Base-by-base conservation (phyloP, 92 coral and sea anemone species). In the Bergia puertoricense region DNA sequence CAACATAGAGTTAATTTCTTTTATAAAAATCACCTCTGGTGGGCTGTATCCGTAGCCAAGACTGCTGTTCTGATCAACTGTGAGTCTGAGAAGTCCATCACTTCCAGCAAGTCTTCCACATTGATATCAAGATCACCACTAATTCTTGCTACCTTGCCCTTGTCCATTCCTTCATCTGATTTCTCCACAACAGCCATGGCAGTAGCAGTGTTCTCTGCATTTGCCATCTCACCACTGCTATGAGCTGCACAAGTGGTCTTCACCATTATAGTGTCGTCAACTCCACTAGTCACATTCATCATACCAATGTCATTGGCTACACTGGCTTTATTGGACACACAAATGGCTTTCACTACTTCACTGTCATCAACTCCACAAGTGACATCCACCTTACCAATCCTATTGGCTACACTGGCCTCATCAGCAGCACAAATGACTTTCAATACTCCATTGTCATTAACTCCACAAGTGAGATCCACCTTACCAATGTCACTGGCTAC, bases 11-110 rank as follows among this genome's bases (percentile, higher is more conserved):
- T 22, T 30, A n/a, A 8, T 22, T 8, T 76, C 8, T 44, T 82
- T 20, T 13, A 62, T 62, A 68, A 67, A 82, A 67, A 16, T 69
- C 46, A 82, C 86, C 86, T 82, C 30, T 8, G 83, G 39, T 50
- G 56, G 30, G 14, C 42, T 51, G 72, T 36, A 50, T 69, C 76
- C 44, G 78, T 41, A 11, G 74, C 78, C 51, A 36, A 30, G 43
- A 80, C 85, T 16, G 93, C 96, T 43, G 91, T 85, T 45, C 79
- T 45, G 30, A 91, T 91, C 76, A 95, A 81, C 91, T 95, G 98
- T 44, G 98, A 95, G 82, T 95, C 98, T 10, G 96, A 90, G 78
- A 95, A 95, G 56, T 90, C 96, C 96, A 93, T 89, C 38, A 86
- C 68, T 40, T 94, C 92, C 81, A 85, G 10, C 22, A 77, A 77